These are phyloP conservation scores for Rhagophthalmus giganteus DNA, from an alignment of 2,888 invertebrate genomes.

Conservation along the genomic window DNA sequence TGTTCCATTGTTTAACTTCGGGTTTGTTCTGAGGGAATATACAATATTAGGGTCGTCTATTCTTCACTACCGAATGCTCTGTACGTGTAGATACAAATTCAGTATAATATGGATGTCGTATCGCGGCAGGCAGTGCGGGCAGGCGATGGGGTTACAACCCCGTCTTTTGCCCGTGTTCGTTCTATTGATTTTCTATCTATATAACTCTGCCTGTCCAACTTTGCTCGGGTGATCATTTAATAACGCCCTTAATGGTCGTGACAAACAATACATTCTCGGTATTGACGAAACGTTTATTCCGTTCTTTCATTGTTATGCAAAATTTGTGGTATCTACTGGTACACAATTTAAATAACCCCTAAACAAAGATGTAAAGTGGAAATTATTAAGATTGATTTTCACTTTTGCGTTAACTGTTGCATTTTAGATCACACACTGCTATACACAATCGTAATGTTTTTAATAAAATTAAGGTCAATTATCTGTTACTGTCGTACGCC, in stretches of 20 bases:
- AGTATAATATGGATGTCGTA: conserved; percentile 33
- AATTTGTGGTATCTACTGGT: conserved; percentile 4
- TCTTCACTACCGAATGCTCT: conserved; percentile 17
- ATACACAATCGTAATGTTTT: too few relatives aligned
- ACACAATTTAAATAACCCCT: conserved; percentile 2
- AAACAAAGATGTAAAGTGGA: conserved; percentile 4
- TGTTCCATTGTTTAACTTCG: conserved; percentile 9
- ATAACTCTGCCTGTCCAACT: conserved; percentile 26
- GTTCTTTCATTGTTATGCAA: conserved; percentile 2
- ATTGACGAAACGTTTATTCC: conserved; percentile 13
- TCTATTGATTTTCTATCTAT: conserved; percentile 31
- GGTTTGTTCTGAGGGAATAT: conserved; percentile 31
- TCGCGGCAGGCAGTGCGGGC: conserved; percentile 20
- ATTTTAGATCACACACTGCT: too few relatives aligned
- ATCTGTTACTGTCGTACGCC: too few relatives aligned
- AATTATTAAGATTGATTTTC: too few relatives aligned
- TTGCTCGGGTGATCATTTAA: conserved; percentile 30
- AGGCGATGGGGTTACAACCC: conserved; percentile 24
- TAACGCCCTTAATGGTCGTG: conserved; percentile 29
- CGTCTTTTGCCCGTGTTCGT: conserved; percentile 27
- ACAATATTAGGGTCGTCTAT: conserved; percentile 22
- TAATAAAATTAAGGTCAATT: too few relatives aligned
- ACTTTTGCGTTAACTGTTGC: too few relatives aligned
- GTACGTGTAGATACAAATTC: conserved; percentile 32
- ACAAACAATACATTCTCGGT: conserved; percentile 28